Base-by-base conservation (phyloP, 1,140 invertebrate genomes). In the Lordiphosa collinella region DNA sequence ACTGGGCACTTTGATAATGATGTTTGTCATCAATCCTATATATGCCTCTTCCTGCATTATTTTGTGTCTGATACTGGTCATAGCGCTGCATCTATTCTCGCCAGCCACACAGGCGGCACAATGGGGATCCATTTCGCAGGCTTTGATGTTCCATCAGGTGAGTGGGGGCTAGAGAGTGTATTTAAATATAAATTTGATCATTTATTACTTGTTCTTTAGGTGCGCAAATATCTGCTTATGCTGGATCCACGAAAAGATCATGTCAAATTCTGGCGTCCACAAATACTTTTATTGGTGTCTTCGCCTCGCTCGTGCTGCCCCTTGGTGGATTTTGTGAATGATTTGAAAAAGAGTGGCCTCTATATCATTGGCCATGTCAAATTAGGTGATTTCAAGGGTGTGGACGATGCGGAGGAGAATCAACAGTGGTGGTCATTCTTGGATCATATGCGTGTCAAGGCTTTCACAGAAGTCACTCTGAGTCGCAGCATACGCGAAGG, bases 251-350 rank as follows among this genome's bases (percentile, higher is more conserved):
- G 98, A 4, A 98, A 99, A 68, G 96, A 98, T 88, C 98, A 99
- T 89, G 97, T 99, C 0, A 99, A 99, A 90, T 99, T 98, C 90
- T 99, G 99, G 99, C 90, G 98, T 18, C 98, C 98, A 0, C 98
- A 99, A 90, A 96, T 99, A 89, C 89, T 99, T 7, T 90, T 99
- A 1, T 91, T 99, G 89, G 94, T 99, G 3, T 93, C 95, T 0
- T 97, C 96, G 60, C 98, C 98, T 1, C 91, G 97, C n/a, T 94
- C 96, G 6, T 92, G 93, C 2, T 96, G 96, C 78, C 95, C 97
- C 0, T 90, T 99, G 4, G 98, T 99, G 36, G 94, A 97, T 90
- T 99, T 99, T 91, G 95, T 98, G 2, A 99, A 99, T 89, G 98
- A 99, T 88, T 91, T 99, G 71, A 99, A 99, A 88, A 99, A 99